Evolutionary conservation across 2,113 vertebrate species (phyloP), one percentile per base, ranked within the genome.

Genomic region (Odocoileus hemionus): DNA sequence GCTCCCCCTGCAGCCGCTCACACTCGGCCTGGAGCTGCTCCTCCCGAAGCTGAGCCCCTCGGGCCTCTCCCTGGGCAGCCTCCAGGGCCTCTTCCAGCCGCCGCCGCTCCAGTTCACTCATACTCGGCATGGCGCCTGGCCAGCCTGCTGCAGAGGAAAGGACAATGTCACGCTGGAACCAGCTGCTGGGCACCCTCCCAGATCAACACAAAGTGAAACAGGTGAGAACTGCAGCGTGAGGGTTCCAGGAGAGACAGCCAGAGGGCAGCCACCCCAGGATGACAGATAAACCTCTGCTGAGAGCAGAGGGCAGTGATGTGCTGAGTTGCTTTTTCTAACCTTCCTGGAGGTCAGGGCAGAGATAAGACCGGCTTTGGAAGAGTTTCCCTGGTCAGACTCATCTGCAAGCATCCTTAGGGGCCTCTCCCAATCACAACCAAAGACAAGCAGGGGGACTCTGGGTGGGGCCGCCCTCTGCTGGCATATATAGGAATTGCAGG

Each of bases 21-120:
- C 99, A 99, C 96, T 99, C 99, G 0, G 98, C 99, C 97, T 99
- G 99, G 85, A 99, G 99, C 45, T 99, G 99, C 97, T 99, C 99
- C 92, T 99, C 99, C 1, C 99, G 99, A 97, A 99, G 99, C 98
- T 99, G 99, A 2, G 99, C 99, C 1, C 99, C 99, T 96, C 99
- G 99, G 28, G 98, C 99, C 97, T 99, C 99, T 25, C 99, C 99
- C 86, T 99, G 98, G 0, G 99, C 99, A 52, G 99, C 99, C 97
- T 99, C 99, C 82, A 99, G 99, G 97, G 99, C 99, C 0, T 99
- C 99, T 97, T 99, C 99, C 96, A 99, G 98, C 12, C 7, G 99
- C 92, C 89, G 99, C 99, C 98, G 99, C 98, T 86, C 99, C 99
- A 96, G 99, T 98, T 98, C 99, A 98, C 99, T 99, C 99, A 85